These are phyloP conservation scores for Drosophila mayri DNA, from an alignment of 1,140 invertebrate species.

Conservation along the genomic window DNA sequence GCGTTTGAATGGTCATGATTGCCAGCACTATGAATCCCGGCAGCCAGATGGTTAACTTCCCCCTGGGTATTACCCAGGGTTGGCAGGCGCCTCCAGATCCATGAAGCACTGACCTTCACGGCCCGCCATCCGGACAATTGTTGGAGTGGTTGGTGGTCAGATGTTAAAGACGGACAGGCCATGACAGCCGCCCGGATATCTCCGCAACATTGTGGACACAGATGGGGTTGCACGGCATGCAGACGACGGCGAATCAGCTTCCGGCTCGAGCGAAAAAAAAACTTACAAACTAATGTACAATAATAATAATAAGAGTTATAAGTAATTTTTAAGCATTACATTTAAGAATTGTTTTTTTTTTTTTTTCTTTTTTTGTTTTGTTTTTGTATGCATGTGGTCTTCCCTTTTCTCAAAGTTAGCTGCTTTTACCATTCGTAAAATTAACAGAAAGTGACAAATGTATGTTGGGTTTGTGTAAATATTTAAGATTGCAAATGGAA, in stretches of 20 bases:
- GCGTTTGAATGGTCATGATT: conserved; percentile 5
- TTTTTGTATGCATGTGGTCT: conserved; percentile 7
- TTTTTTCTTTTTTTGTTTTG: neutral
- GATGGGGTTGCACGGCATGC: neutral
- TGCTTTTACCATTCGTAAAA: conserved; percentile 6
- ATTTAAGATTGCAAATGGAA: neutral
- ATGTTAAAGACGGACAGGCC: conserved; percentile 32
- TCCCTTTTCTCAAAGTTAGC: neutral
- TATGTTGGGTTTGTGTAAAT: neutral
- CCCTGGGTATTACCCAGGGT: neutral
- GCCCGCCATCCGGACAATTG: conserved; percentile 20
- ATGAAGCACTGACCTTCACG: neutral
- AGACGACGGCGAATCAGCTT: neutral
- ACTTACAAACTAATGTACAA: conserved; percentile 70
- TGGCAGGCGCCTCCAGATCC: conserved; percentile 27
- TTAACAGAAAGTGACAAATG: conserved; percentile 31
- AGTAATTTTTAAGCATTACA: conserved; percentile 50
- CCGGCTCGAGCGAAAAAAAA: conserved; percentile 24
- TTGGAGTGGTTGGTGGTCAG: conserved; percentile 41
- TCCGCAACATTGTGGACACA: neutral
- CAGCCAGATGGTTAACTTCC: conserved; percentile 29
- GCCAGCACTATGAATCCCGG: conserved; percentile 15
- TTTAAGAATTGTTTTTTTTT: conserved; percentile 45
- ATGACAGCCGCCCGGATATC: conserved; percentile 4
- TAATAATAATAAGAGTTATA: conserved; percentile 70